These are phyloP conservation scores for Eueremaeus valkanovi DNA, from an alignment of 2,888 invertebrate species.

Conservation along the genomic window DNA sequence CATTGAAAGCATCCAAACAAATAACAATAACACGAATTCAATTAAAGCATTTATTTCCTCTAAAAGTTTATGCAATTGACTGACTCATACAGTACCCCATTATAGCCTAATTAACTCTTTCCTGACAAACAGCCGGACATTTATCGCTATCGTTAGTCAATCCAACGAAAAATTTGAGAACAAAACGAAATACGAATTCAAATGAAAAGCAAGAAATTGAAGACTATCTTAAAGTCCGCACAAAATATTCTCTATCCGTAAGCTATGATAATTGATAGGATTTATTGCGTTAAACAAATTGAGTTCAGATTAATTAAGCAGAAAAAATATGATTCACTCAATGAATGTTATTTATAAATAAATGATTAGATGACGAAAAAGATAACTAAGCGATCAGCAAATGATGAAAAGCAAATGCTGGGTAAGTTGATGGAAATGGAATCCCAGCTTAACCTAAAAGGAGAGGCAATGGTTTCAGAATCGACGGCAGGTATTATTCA, in stretches of 20 bases:
- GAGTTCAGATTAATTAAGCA: too few relatives aligned
- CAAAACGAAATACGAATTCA: not conserved
- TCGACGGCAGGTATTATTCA: not conserved
- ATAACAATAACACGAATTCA: not conserved
- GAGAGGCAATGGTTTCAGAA: slow-evolving; percentile 9
- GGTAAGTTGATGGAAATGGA: not conserved
- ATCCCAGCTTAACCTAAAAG: not conserved
- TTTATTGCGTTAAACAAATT: not conserved
- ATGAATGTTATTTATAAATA: too few relatives aligned
- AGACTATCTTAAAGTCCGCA: slow-evolving; percentile 34
- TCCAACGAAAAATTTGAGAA: not conserved
- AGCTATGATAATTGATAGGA: not conserved
- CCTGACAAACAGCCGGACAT: slow-evolving; percentile 23
- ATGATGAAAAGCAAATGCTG: slow-evolving; percentile 3
- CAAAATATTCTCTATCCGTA: slow-evolving; percentile 17
- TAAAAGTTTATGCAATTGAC: not conserved
- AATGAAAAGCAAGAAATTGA: not conserved
- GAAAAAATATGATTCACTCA: too few relatives aligned
- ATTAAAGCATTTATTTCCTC: not conserved
- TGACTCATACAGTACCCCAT: too few relatives aligned
- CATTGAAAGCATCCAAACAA: slow-evolving; percentile 1
- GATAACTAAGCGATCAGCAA: not conserved
- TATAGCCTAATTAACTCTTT: not conserved
- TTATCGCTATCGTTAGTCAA: slow-evolving; percentile 15
- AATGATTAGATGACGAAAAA: slow-evolving; percentile 15